These are phyloP conservation scores for Drosophila mauritiana DNA, from an alignment of 1,140 invertebrate genomes.

Conservation along the genomic window DNA sequence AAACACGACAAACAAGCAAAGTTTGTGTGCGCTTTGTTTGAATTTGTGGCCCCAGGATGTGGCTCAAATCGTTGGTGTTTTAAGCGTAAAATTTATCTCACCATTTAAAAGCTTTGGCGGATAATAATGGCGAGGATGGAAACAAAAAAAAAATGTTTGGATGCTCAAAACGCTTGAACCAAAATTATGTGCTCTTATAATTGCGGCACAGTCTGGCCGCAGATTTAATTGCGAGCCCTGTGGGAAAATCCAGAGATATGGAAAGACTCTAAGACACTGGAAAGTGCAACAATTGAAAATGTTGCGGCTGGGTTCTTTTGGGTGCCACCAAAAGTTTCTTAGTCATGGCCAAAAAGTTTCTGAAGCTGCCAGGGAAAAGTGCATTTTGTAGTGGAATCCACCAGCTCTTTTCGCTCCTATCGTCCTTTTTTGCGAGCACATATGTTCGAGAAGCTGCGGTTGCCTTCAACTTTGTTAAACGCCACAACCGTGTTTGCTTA, in stretches of 20 bases:
- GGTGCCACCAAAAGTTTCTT: slow-evolving; percentile 50
- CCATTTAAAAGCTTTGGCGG: slow-evolving; percentile 36
- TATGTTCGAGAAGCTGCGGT: slow-evolving; percentile 53
- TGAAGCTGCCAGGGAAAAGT: slow-evolving; percentile 45
- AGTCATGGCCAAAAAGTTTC: slow-evolving; percentile 51
- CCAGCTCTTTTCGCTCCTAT: neutral
- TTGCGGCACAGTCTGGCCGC: slow-evolving; percentile 21
- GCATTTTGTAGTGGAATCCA: slow-evolving; percentile 47
- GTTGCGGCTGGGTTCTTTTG: slow-evolving; percentile 21
- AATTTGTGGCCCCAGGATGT: slow-evolving; percentile 23
- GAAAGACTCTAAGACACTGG: neutral
- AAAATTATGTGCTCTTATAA: slow-evolving; percentile 45
- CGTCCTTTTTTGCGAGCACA: slow-evolving; percentile 20
- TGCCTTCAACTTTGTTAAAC: slow-evolving; percentile 66
- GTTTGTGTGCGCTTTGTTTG: slow-evolving; percentile 15
- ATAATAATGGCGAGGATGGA: neutral
- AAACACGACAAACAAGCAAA: slow-evolving; percentile 57
- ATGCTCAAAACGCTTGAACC: slow-evolving; percentile 18
- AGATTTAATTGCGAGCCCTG: slow-evolving; percentile 36
- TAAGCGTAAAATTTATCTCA: slow-evolving; percentile 38
- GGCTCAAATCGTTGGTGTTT: slow-evolving; percentile 17
- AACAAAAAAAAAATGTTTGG: slow-evolving; percentile 1
- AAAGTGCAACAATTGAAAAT: slow-evolving; percentile 68
- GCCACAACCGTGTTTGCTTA: slow-evolving; percentile 51
- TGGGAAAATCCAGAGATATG: neutral